These are phyloP conservation scores for Mastigias papua DNA, from an alignment of 30 jellyfish, hydroid and myxozoan species.

Conservation along the genomic window DNA sequence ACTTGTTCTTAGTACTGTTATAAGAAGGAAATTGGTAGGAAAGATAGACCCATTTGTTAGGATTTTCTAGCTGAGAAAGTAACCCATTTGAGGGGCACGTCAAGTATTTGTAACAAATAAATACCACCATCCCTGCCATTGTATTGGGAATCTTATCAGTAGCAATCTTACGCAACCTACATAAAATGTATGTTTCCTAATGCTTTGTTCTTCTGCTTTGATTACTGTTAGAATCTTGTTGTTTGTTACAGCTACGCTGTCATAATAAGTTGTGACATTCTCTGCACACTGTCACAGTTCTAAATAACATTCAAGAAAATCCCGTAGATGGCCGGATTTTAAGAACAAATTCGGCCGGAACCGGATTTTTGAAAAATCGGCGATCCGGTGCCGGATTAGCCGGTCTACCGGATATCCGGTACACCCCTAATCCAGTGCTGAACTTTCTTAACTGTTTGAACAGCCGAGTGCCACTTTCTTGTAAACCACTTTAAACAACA, in stretches of 20 bases:
- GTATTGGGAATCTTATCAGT: not conserved
- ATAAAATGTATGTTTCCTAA: not conserved
- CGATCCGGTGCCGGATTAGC: constrained; percentile 49
- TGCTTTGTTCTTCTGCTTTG: not conserved
- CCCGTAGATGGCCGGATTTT: constrained; percentile 35
- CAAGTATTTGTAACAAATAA: too few relatives aligned
- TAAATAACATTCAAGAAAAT: constrained; percentile 13
- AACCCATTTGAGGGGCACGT: too few relatives aligned
- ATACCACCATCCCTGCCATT: too few relatives aligned
- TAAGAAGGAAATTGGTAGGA: not conserved
- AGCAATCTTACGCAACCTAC: not conserved
- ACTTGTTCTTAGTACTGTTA: too few relatives aligned
- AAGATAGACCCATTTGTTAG: too few relatives aligned
- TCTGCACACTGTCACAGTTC: not conserved
- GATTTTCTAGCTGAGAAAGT: too few relatives aligned
- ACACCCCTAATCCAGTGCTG: too few relatives aligned
- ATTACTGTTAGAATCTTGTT: not conserved
- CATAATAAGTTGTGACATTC: not conserved
- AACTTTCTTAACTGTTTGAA: too few relatives aligned
- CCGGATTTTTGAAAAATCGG: constrained; percentile 40
- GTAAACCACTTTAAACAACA: too few relatives aligned
- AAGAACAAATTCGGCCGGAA: constrained; percentile 31
- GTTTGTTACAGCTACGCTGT: not conserved
- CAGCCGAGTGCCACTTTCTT: too few relatives aligned
- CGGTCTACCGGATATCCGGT: too few relatives aligned